phyloP scores from a whole-genome alignment of 2,797 vertebrate species.

The Oreochromis mossambicus region DNA sequence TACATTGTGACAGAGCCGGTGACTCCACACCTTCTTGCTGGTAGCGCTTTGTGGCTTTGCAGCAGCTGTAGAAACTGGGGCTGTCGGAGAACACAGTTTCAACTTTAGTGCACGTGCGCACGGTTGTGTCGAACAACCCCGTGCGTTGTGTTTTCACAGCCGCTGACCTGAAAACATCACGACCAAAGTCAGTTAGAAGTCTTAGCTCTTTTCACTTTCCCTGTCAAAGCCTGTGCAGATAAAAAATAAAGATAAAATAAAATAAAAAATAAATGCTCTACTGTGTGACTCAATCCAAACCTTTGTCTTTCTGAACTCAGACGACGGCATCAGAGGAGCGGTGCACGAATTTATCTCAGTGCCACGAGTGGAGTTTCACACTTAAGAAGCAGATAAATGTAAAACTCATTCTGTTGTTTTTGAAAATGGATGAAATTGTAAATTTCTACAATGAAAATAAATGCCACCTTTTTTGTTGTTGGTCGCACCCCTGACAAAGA shows the following conservation, averaged over 20 bases:
- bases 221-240: not conserved
- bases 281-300: not conserved
- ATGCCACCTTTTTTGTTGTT: not conserved
- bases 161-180: constrained; percentile 8
- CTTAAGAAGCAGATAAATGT: not conserved
- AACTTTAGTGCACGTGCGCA: not conserved
- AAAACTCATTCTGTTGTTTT: not conserved
- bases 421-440: not conserved
- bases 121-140: not conserved
- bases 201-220: not conserved
- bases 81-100: not conserved
- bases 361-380: not conserved
- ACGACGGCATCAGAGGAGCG: not conserved
- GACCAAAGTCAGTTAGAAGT: constrained; percentile 10
- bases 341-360: not conserved
- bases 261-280: not conserved
- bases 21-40: not conserved
- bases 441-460: not conserved
- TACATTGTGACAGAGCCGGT: not conserved
- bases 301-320: not conserved
- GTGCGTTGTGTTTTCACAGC: not conserved
- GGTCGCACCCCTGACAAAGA: not conserved
- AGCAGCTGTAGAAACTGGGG: not conserved
- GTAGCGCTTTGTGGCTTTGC: not conserved
- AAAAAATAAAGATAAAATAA: not conserved